These are phyloP conservation scores for Morus bassanus DNA, from an alignment of 2,797 vertebrate genomes.

Conservation along the genomic window DNA sequence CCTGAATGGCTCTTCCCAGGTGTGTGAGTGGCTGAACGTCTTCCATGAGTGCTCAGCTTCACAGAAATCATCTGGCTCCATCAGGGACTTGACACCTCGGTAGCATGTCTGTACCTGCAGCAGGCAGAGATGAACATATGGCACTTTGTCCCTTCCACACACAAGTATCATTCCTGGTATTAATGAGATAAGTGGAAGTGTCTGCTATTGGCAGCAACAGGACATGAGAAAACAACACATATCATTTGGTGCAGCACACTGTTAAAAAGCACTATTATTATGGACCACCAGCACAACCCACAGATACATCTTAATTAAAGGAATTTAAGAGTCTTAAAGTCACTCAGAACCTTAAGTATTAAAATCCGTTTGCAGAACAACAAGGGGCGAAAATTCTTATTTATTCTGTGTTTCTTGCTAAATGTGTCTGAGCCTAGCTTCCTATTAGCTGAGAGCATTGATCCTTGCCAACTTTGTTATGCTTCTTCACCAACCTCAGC, in stretches of 20 bases:
- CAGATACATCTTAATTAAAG: not conserved
- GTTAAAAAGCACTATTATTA: not conserved
- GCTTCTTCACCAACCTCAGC: not conserved
- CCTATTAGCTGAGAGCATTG: not conserved
- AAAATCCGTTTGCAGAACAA: not conserved
- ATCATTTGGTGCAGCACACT: not conserved
- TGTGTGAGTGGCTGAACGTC: not conserved
- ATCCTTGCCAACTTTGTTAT: not conserved
- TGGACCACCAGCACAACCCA: not conserved
- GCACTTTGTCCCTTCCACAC: not conserved
- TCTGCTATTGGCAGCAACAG: not conserved
- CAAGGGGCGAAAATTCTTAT: not conserved
- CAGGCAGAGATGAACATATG: not conserved
- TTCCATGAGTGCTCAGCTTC: not conserved
- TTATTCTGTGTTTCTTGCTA: not conserved
- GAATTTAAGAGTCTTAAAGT: not conserved
- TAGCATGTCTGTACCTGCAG: not conserved
- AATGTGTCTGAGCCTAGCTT: not conserved
- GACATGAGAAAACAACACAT: not conserved
- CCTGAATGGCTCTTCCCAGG: not conserved
- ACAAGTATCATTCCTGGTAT: not conserved
- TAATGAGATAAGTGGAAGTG: not conserved
- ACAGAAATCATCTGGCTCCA: not conserved
- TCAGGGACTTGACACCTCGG: not conserved
- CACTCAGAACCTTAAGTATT: not conserved